Evolutionary conservation across 2,797 vertebrate species (phyloP).

Genomic region (Chromis chromis): DNA sequence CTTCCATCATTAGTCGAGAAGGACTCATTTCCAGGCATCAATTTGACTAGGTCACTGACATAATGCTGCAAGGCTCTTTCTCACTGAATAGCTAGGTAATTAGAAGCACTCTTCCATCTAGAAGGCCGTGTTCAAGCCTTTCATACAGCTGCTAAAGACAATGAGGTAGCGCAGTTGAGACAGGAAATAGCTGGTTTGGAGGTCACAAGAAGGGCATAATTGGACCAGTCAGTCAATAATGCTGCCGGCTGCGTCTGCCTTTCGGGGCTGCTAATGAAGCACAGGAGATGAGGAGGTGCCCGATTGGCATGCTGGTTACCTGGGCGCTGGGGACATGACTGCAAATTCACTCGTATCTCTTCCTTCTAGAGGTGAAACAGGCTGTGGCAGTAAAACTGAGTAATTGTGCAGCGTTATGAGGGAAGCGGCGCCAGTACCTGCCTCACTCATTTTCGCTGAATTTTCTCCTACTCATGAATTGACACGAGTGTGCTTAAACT

Average conservation of each 20-base stretch:
- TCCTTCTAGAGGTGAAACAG: conserved; percentile 51
- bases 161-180: conserved; percentile 59
- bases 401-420: conserved; percentile 63
- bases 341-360: conserved; percentile 34
- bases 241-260: conserved; percentile 58
- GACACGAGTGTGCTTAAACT: conserved; percentile 68
- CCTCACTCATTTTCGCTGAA: conserved; percentile 60
- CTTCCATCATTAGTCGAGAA: conserved; percentile 51
- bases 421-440: conserved; percentile 57
- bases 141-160: conserved; percentile 56
- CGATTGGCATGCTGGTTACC: conserved; percentile 64
- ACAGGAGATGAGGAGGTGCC: conserved; percentile 52
- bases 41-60: conserved; percentile 60
- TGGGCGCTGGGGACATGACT: conserved; percentile 36
- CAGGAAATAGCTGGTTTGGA: conserved; percentile 70
- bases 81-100: conserved; percentile 61
- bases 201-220: conserved; percentile 73
- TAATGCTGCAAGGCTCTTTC: conserved; percentile 36
- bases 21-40: conserved; percentile 49
- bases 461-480: conserved; percentile 59
- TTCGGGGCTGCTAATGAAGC: conserved; percentile 74
- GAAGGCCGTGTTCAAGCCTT: conserved; percentile 60
- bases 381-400: conserved; percentile 62
- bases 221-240: conserved; percentile 71
- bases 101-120: conserved; percentile 52